Evolutionary conservation across 2,888 invertebrate genomes (phyloP).

Genomic region (Lathronympha strigana): DNA sequence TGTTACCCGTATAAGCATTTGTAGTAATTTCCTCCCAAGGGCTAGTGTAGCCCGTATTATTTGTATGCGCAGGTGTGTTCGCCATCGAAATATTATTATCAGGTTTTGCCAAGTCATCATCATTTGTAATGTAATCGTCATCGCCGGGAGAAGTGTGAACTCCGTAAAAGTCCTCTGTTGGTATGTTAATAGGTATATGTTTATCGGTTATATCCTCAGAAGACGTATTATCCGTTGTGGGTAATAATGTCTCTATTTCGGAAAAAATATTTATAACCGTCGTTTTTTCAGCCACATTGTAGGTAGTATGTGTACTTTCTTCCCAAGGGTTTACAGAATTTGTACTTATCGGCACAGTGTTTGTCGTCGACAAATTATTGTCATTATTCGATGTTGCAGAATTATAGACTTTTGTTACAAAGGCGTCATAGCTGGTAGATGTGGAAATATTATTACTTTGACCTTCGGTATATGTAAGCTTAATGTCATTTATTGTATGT

Average conservation of each 20-base stretch:
- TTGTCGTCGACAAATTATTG: not conserved
- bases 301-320: not conserved
- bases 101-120: not conserved
- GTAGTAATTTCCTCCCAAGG: not conserved
- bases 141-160: not conserved
- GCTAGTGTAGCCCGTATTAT: not conserved
- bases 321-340: not conserved
- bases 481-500: conserved; percentile 28
- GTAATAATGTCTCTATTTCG: not conserved
- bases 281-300: not conserved
- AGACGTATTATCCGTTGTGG: not conserved
- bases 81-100: not conserved
- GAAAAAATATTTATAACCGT: not conserved
- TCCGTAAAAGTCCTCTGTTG: not conserved
- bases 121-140: conserved; percentile 13
- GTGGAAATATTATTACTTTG: not conserved
- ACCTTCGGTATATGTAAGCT: not conserved
- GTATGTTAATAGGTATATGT: not conserved
- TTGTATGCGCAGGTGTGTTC: not conserved
- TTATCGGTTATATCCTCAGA: not conserved
- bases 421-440: not conserved
- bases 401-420: not conserved
- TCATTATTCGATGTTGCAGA: not conserved
- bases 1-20: not conserved
- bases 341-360: not conserved